phyloP scores from a whole-genome alignment of 2,113 vertebrate genomes.

The Sylvia atricapilla region DNA sequence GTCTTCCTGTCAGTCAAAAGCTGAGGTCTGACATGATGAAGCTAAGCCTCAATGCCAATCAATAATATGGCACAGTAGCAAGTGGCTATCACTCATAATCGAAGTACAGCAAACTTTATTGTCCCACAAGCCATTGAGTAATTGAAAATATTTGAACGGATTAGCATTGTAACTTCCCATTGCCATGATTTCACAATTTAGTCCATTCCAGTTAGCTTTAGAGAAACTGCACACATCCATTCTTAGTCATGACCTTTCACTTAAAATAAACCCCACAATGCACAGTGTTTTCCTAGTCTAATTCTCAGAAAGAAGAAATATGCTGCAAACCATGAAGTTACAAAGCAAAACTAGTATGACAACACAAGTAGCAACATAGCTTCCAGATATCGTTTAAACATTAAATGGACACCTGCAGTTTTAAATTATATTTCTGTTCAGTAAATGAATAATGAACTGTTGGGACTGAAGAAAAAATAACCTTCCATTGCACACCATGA shows the following conservation, averaged over 20 bases:
- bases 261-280: background rate
- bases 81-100: background rate
- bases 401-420: background rate
- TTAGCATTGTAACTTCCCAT: background rate
- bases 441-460: background rate
- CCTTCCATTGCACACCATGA: background rate
- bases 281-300: background rate
- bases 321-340: background rate
- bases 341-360: background rate
- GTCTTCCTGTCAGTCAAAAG: background rate
- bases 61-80: background rate
- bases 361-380: background rate
- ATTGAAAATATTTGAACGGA: background rate
- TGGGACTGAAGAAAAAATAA: background rate
- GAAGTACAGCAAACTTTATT: background rate
- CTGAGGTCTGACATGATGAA: background rate
- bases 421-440: background rate
- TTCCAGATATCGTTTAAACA: background rate
- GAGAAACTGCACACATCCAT: background rate
- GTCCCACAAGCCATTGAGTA: background rate
- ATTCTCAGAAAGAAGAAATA: background rate
- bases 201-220: background rate
- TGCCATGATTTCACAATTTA: background rate
- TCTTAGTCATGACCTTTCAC: background rate
- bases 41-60: background rate